Conservation (phyloP, 2,797 vertebrate genomes). For the Otolemur crassicaudatus region DNA sequence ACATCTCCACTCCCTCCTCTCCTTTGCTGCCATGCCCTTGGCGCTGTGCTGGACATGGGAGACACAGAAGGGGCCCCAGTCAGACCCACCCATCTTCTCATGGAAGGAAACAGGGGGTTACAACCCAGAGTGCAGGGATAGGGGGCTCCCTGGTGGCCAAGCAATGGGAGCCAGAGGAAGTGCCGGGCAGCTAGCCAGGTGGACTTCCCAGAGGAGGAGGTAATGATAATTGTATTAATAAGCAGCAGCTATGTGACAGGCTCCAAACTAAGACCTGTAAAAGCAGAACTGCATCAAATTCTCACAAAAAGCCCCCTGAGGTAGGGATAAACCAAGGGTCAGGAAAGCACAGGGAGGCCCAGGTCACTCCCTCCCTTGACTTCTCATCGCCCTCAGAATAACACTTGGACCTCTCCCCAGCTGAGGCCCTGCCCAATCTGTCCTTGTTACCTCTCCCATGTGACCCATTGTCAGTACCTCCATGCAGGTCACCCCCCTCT, state of each 20-base stretch:
- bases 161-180: neutral
- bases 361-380: neutral
- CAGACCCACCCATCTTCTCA: neutral
- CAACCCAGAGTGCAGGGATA: neutral
- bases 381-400: neutral
- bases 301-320: neutral
- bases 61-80: neutral
- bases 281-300: neutral
- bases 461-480: too few relatives aligned
- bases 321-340: neutral
- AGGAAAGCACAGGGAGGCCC: neutral
- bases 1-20: neutral
- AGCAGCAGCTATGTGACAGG: neutral
- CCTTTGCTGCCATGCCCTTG: fast-evolving
- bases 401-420: neutral
- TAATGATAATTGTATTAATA: neutral
- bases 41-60: neutral
- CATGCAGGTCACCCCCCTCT: neutral
- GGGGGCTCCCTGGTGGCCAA: fast-evolving
- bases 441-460: neutral
- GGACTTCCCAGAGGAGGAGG: neutral
- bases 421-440: neutral
- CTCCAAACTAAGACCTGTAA: neutral
- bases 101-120: neutral
- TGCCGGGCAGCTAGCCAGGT: fast-evolving